Conservation (phyloP, 2,888 invertebrate genomes). For the Diaperis boleti region DNA sequence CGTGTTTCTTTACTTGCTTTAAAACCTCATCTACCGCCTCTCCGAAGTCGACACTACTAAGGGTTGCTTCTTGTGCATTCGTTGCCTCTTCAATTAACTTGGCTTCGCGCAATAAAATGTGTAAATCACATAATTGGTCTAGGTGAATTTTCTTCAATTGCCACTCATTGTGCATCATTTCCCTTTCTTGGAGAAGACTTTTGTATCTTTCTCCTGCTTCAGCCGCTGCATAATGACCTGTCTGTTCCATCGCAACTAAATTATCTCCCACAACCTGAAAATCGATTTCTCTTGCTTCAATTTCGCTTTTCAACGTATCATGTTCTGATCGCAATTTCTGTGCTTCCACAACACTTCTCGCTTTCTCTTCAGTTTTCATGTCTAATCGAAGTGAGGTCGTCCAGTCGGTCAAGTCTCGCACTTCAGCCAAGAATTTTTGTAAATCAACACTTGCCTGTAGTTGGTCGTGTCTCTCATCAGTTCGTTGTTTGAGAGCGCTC, state of each 20-base stretch:
- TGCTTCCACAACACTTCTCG: slow-evolving; percentile 84
- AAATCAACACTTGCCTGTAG: slow-evolving; percentile 89
- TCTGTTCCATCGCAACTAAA: slow-evolving; percentile 86
- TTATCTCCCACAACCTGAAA: slow-evolving; percentile 80
- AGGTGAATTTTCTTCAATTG: slow-evolving; percentile 88
- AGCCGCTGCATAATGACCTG: slow-evolving; percentile 83
- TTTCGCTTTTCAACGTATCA: slow-evolving; percentile 84
- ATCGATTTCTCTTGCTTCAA: slow-evolving; percentile 88
- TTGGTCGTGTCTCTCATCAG: slow-evolving; percentile 82
- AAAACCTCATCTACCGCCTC: slow-evolving; percentile 91
- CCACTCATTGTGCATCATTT: slow-evolving; percentile 86
- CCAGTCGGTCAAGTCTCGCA: slow-evolving; percentile 90
- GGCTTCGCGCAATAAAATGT: slow-evolving; percentile 94
- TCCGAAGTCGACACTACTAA: slow-evolving; percentile 77
- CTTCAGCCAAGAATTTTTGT: slow-evolving; percentile 89
- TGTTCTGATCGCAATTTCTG: slow-evolving; percentile 87
- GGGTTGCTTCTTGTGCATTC: slow-evolving; percentile 86
- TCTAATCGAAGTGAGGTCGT: slow-evolving; percentile 81
- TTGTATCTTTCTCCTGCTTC: slow-evolving; percentile 85
- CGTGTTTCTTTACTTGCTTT: slow-evolving; percentile 91
- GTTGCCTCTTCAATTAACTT: slow-evolving; percentile 92
- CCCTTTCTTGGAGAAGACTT: slow-evolving; percentile 82
- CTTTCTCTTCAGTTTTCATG: slow-evolving; percentile 84
- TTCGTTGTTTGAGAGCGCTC: slow-evolving; percentile 86
- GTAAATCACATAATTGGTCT: slow-evolving; percentile 92